Percentiles rank a stretch among this genome's conserved stretches.
phyloP scores from a whole-genome alignment of 2,113 vertebrate species.

The Hemiprocne comata region DNA sequence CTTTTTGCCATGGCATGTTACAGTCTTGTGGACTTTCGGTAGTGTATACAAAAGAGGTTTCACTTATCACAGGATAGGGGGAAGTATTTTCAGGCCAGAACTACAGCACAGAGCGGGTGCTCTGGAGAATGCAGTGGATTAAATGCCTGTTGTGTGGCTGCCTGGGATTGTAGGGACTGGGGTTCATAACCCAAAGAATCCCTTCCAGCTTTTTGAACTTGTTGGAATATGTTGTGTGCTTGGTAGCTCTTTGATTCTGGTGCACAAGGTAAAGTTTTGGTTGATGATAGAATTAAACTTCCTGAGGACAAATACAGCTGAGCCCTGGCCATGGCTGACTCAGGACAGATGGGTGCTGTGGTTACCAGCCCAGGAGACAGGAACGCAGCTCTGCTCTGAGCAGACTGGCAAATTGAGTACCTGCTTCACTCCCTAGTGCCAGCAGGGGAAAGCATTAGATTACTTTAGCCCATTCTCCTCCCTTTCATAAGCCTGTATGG shows the following conservation, averaged over 20 bases:
- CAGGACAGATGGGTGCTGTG: background rate
- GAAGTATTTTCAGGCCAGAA: background rate
- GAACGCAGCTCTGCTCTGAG: fast-evolving
- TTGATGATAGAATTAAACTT: background rate
- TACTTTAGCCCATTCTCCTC: background rate
- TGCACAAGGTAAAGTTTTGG: background rate
- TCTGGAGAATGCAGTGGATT: background rate
- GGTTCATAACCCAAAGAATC: background rate
- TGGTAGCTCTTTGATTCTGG: background rate
- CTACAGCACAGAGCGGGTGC: background rate
- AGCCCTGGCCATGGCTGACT: background rate
- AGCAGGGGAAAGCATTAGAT: background rate
- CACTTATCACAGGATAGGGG: background rate
- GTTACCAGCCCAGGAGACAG: background rate
- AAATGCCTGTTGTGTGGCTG: background rate
- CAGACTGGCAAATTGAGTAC: fast-evolving
- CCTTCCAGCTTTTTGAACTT: background rate
- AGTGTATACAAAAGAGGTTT: background rate
- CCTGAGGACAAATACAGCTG: background rate
- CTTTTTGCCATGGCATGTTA: background rate
- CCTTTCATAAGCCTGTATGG: background rate
- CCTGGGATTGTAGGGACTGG: background rate
- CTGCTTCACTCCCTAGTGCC: background rate
- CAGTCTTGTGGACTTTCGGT: background rate
- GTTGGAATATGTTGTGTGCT: background rate